These are phyloP conservation scores for Pterostichus niger DNA, from an alignment of 2,888 invertebrate species.

Conservation along the genomic window DNA sequence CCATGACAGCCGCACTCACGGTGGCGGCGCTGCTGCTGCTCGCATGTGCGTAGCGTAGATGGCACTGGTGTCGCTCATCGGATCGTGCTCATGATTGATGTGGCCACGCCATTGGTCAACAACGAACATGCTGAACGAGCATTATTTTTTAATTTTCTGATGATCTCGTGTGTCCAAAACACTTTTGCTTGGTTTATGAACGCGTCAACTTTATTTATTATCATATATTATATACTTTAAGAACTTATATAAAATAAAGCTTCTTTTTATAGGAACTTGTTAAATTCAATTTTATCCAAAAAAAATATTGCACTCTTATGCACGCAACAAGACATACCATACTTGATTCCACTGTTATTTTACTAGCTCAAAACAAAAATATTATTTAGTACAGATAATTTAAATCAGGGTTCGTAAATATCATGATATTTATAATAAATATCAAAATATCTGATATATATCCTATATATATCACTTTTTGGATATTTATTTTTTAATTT, in stretches of 20 bases:
- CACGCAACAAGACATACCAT: not conserved
- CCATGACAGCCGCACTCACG: conserved; percentile 58
- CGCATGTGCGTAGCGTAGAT: conserved; percentile 33
- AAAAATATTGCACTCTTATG: not conserved
- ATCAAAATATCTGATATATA: no score
- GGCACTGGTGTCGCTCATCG: conserved; percentile 41
- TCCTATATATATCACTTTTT: no score
- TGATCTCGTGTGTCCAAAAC: conserved; percentile 52
- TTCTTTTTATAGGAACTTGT: conserved; percentile 11
- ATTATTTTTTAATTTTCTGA: conserved; percentile 64
- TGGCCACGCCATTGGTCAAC: conserved; percentile 49
- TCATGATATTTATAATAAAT: no score
- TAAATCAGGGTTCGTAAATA: no score
- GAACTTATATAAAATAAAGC: conserved; percentile 40
- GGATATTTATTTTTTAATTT: no score
- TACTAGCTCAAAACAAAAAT: no score
- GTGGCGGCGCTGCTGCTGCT: conserved; percentile 11
- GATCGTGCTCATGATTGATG: conserved; percentile 51
- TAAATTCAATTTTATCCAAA: not conserved
- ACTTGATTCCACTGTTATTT: no score
- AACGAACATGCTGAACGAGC: conserved; percentile 40
- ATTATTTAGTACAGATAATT: no score
- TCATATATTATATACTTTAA: conserved; percentile 48
- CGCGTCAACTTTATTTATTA: conserved; percentile 51
- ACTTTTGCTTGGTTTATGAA: conserved; percentile 33